These are phyloP conservation scores for Etheostoma perlongum DNA, from an alignment of 2,797 vertebrate species.

Conservation along the genomic window DNA sequence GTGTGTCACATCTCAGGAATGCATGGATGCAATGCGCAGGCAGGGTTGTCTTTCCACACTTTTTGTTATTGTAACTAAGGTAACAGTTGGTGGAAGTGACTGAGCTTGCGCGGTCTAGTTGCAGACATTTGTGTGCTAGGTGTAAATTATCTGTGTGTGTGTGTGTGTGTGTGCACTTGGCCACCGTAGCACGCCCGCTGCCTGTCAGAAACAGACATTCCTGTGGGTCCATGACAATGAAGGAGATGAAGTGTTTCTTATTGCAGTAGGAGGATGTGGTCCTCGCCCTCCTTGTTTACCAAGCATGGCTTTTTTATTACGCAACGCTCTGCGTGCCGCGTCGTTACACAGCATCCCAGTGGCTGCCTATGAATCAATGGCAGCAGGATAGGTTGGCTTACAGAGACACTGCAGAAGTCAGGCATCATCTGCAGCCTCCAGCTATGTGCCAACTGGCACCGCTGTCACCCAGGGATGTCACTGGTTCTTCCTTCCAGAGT, in stretches of 20 bases:
- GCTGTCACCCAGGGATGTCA: constrained; percentile 39
- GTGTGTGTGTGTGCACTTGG: background rate
- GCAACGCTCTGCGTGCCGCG: constrained; percentile 45
- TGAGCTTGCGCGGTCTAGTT: constrained; percentile 9
- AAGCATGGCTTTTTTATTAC: constrained; percentile 36
- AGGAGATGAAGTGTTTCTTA: background rate
- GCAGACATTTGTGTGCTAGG: constrained; percentile 21
- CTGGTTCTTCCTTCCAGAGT: constrained; percentile 18
- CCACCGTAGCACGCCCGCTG: constrained; percentile 14
- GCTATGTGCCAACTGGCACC: constrained; percentile 32
- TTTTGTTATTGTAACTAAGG: constrained; percentile 34
- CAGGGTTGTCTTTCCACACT: constrained; percentile 7
- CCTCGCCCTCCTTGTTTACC: constrained; percentile 58
- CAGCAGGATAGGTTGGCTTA: constrained; percentile 40
- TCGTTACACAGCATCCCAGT: constrained; percentile 28
- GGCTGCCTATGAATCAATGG: constrained; percentile 33
- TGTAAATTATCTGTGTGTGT: background rate
- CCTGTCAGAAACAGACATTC: constrained; percentile 47
- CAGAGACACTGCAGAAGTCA: constrained; percentile 63
- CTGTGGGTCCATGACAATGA: constrained; percentile 23
- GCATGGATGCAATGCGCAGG: constrained; percentile 9
- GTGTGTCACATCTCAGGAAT: constrained; percentile 49
- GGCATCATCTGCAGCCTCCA: constrained; percentile 57
- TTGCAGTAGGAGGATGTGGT: constrained; percentile 36
- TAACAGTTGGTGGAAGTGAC: constrained; percentile 3